These are phyloP conservation scores for Bubo blakistoni DNA, from an alignment of 2,113 vertebrate species.

Conservation along the genomic window DNA sequence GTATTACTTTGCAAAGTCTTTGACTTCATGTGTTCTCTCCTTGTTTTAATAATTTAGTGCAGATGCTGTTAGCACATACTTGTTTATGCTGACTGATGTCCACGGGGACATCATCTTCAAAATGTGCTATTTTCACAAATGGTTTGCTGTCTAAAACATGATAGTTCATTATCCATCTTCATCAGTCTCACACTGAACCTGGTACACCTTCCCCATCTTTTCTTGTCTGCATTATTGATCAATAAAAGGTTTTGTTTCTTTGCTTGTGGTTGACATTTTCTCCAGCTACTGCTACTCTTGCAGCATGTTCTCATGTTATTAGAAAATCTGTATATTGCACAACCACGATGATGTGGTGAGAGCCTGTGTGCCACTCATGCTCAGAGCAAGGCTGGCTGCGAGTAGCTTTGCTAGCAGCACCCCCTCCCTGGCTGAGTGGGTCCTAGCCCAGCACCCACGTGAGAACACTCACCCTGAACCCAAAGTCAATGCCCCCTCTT, in stretches of 20 bases:
- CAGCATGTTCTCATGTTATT: neutral
- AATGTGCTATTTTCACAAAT: neutral
- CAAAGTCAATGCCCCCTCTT: neutral
- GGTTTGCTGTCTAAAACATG: neutral
- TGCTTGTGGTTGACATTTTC: neutral
- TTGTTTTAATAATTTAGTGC: neutral
- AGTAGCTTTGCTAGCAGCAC: neutral
- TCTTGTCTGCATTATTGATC: neutral
- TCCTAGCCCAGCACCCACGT: neutral
- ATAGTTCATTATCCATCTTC: neutral
- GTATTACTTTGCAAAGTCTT: neutral
- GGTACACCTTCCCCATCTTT: neutral
- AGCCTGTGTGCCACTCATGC: neutral
- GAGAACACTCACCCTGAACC: neutral
- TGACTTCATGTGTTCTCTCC: neutral
- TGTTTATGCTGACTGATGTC: neutral
- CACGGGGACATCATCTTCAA: neutral
- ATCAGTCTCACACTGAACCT: neutral
- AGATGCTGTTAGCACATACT: neutral
- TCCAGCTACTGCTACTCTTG: neutral
- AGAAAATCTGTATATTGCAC: neutral
- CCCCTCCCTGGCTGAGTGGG: neutral
- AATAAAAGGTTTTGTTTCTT: neutral
- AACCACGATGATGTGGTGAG: accelerated
- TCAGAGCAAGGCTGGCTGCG: neutral